Evolutionary conservation across 2,113 vertebrate species (phyloP).

Genomic region (Polypterus senegalus): DNA sequence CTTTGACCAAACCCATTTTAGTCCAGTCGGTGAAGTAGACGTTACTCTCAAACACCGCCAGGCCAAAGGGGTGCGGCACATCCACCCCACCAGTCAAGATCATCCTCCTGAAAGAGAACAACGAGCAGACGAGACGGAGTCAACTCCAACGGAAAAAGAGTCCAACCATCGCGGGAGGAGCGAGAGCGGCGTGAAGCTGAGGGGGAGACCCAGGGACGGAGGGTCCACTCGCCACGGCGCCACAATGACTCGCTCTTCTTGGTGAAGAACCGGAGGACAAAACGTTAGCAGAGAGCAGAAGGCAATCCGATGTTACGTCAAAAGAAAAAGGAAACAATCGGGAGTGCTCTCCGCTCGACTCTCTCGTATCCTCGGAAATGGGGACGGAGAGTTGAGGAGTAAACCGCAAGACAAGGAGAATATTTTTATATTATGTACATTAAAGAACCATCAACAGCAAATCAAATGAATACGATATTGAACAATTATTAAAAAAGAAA

Average conservation of each 20-base stretch:
- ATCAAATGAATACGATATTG: no score
- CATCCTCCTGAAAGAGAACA: conserved; percentile 10
- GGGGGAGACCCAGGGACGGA: not conserved
- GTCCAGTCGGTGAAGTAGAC: conserved; percentile 50
- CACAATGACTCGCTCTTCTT: not conserved
- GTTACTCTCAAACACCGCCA: conserved; percentile 45
- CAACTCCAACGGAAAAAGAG: not conserved
- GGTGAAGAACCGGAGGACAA: not conserved
- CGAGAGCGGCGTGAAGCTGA: not conserved
- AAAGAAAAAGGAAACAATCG: no score
- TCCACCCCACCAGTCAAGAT: conserved; percentile 28
- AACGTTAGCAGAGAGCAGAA: not conserved
- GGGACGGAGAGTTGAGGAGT: no score
- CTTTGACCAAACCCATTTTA: conserved; percentile 44
- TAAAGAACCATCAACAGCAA: no score
- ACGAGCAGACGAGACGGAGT: not conserved
- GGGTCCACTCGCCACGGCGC: not conserved
- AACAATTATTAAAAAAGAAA: no score
- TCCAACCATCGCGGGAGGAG: not conserved
- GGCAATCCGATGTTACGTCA: not conserved
- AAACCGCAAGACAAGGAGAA: no score
- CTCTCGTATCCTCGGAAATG: no score
- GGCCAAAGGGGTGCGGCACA: conserved; percentile 42
- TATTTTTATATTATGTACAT: no score
- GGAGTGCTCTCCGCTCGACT: no score